Evolutionary conservation across 2,113 vertebrate species (phyloP), one percentile per base, ranked within the genome.

Genomic region (Chitala chitala): DNA sequence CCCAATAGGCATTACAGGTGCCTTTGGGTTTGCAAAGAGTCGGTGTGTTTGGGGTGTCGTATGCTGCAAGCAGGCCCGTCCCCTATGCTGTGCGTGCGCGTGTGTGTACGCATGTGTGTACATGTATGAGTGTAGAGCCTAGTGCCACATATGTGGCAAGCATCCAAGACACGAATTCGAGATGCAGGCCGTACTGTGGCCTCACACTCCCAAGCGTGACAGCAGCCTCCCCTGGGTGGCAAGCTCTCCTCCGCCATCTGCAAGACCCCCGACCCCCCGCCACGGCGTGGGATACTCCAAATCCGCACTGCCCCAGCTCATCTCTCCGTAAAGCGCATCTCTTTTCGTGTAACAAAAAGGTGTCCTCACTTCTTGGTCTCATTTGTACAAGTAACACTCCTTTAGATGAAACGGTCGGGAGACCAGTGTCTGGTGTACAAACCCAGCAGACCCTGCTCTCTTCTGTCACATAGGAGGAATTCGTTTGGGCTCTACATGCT

Each of bases 341-440:
- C 63, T 66, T 66, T 42, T 46, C n/a, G 24, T 68, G 64, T 48
- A 42, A 68, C 64, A 68, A 24, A 48, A 68, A 24, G 64, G n/a
- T 26, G 40, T 5, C 64, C 46, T 68, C 42, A 10, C n/a, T 13
- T 46, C 64, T 26, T 22, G 6, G 9, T 12, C 42, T 12, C 10
- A 46, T 15, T 26, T 48, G 20, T 22, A 26, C 38, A 29, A 46
- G 26, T n/a, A 1, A 17, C 46, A 29, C 46, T 66, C 64, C 42
- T 66, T 66, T 40, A 26, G n/a, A 48, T 22, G 42, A 8, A n/a
- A 46, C 38, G 15, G 42, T 24, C 13, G 10, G 22, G 40, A 12
- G 9, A 42, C 9, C 12, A 42, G 2, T 22, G 63, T 33, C 38
- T 24, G 33, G 38, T 42, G 33, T 6, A 38, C 22, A 46, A 46